Evolutionary conservation across 2,113 vertebrate genomes (phyloP).

Genomic region (Gopherus flavomarginatus): DNA sequence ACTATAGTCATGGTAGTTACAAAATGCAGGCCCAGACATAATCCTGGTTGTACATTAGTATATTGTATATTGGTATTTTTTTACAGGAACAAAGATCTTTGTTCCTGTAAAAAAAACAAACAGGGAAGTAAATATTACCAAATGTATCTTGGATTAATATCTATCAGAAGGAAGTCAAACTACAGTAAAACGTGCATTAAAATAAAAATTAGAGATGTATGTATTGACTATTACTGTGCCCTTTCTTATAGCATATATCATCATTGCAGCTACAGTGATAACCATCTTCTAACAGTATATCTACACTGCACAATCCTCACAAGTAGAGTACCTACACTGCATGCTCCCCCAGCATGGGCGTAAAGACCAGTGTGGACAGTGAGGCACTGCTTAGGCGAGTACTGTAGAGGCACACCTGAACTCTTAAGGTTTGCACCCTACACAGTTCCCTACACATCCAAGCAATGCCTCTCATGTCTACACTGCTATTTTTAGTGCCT

Average conservation of each 20-base stretch:
- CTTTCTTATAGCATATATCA: slow-evolving; percentile 43
- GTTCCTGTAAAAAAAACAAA: slow-evolving; percentile 49
- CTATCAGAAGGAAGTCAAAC: slow-evolving; percentile 70
- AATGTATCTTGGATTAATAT: slow-evolving; percentile 70
- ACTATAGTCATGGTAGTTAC: slow-evolving; percentile 33
- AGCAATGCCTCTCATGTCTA: background rate
- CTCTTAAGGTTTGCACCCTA: background rate
- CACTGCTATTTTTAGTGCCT: background rate
- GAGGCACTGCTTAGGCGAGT: background rate
- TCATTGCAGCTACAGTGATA: slow-evolving; percentile 61
- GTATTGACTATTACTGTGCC: slow-evolving; percentile 68
- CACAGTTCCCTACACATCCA: background rate
- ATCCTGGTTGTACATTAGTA: slow-evolving; percentile 18
- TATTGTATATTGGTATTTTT: no score
- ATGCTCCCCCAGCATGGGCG: background rate
- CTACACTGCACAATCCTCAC: background rate
- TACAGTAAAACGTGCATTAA: slow-evolving; percentile 65
- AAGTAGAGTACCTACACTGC: background rate
- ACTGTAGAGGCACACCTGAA: background rate
- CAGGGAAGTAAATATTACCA: slow-evolving; percentile 69
- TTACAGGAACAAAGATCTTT: background rate
- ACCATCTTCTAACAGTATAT: slow-evolving; percentile 24
- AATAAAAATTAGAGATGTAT: slow-evolving; percentile 67
- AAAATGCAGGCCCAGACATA: background rate
- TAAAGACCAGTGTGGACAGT: background rate